Percentiles rank a stretch among this genome's conserved stretches.
phyloP scores from a whole-genome alignment of 2,113 vertebrate species.

The western clawed frog (Xenopus tropicalis) region UCB_Xtro_10.0 CM004447.2:117141001-117141500 shows the following conservation, averaged over 20 bases:
- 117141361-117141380: constrained; percentile 35
- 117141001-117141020: too few relatives aligned
- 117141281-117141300: constrained; percentile 22
- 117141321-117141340: constrained; percentile 40
- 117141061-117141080: too few relatives aligned
- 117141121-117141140: background rate
- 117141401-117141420: constrained; percentile 16
- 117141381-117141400: constrained; percentile 25
- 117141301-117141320: constrained; percentile 32
- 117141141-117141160: background rate
- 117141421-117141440: constrained; percentile 20
- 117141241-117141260: constrained; percentile 32
- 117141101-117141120: background rate
- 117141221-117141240: constrained; percentile 14
- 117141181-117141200: background rate
- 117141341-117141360: constrained; percentile 37
- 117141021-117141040: too few relatives aligned
- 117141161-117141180: background rate
- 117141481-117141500: constrained; percentile 33
- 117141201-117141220: constrained; percentile 27
- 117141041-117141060: too few relatives aligned
- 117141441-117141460: constrained; percentile 29
- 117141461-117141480: too few relatives aligned
- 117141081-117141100: background rate
- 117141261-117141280: constrained; percentile 25